phyloP scores from a whole-genome alignment of 2,888 invertebrate species.

The Eilema depressum region DNA sequence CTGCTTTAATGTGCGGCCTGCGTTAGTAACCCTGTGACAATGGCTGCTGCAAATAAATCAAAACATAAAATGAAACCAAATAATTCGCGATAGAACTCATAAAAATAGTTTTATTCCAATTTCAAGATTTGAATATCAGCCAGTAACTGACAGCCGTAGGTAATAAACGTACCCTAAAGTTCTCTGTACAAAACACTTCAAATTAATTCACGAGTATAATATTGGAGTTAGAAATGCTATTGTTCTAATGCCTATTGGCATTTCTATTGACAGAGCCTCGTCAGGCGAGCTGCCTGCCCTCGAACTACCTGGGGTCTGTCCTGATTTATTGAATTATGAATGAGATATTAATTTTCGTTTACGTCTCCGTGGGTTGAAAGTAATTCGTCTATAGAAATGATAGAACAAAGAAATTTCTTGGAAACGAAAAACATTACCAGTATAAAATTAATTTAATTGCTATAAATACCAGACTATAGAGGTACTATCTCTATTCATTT shows the following conservation, averaged over 20 bases:
- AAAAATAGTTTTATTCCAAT: no score
- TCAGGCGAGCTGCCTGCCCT: not conserved
- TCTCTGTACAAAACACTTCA: not conserved
- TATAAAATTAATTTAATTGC: not conserved
- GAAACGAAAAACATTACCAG: not conserved
- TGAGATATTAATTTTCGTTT: conserved; percentile 5
- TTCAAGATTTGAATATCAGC: not conserved
- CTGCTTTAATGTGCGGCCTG: no score
- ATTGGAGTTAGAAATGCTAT: conserved; percentile 2
- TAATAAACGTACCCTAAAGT: not conserved
- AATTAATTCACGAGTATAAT: not conserved
- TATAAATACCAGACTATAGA: no score
- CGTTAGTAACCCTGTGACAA: no score
- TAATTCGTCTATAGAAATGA: not conserved
- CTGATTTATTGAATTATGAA: not conserved
- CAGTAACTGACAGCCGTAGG: not conserved
- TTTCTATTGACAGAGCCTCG: not conserved
- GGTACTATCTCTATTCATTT: no score
- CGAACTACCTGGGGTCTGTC: not conserved
- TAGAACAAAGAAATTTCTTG: not conserved
- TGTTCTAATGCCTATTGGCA: not conserved
- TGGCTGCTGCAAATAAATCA: no score
- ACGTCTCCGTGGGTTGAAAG: not conserved
- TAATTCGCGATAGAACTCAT: no score
- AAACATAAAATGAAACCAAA: no score